Conservation (phyloP, 2,113 vertebrate species). For the Forbesichthys agassizii region DNA sequence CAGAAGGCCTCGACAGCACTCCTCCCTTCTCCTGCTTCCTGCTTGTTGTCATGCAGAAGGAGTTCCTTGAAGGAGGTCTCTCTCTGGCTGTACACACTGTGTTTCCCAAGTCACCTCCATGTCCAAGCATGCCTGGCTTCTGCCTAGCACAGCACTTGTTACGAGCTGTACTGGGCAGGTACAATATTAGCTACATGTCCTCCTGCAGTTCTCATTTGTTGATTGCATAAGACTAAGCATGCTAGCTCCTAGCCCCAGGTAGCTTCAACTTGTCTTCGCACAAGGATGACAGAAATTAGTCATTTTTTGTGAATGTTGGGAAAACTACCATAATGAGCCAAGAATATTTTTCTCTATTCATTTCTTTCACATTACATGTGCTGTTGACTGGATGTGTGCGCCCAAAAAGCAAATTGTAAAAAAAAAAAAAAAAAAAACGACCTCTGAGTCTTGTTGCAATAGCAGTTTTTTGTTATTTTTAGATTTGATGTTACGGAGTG, state of each 20-base stretch:
- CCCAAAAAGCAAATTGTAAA: not conserved
- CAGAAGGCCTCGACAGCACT: not conserved
- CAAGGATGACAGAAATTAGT: too few species aligned
- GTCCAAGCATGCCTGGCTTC: constrained; percentile 20
- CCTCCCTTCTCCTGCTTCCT: not conserved
- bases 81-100: not conserved
- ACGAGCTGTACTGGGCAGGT: not conserved
- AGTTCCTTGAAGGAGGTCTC: constrained; percentile 6
- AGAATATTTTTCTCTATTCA: too few species aligned
- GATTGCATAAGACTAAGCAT: not conserved
- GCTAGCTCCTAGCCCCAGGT: not conserved
- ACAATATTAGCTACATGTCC: too few species aligned
- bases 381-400: not conserved
- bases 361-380: too few species aligned
- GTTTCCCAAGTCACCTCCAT: constrained; percentile 16
- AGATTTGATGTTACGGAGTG: too few species aligned
- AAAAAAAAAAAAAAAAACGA: not conserved
- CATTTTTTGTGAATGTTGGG: too few species aligned
- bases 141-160: not conserved
- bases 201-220: not conserved
- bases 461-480: not conserved
- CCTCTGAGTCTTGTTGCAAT: not conserved
- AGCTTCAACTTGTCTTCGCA: too few species aligned
- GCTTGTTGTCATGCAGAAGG: not conserved
- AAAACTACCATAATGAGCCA: too few species aligned